These are phyloP conservation scores for Physella acuta DNA, from an alignment of 1,140 invertebrate species.

Conservation along the genomic window DNA sequence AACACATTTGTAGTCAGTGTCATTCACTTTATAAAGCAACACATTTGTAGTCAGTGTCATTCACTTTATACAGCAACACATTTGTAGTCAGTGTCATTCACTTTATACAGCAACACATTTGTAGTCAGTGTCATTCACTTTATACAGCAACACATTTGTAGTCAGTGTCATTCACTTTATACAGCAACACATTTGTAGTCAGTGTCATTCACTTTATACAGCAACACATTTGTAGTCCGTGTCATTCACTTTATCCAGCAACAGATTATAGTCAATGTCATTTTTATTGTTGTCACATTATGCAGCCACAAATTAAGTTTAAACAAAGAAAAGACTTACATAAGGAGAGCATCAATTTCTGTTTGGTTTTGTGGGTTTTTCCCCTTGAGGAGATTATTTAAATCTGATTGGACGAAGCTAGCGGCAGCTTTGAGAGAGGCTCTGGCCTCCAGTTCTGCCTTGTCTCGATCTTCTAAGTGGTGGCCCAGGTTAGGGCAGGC, in stretches of 20 bases:
- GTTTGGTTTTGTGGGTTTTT: conserved; percentile 39
- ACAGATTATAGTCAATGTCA: neutral
- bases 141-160: too few species aligned
- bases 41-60: too few species aligned
- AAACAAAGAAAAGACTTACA: conserved; percentile 29
- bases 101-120: too few species aligned
- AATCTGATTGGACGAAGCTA: conserved; percentile 36
- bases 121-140: too few species aligned
- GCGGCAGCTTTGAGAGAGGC: conserved; percentile 40
- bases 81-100: too few species aligned
- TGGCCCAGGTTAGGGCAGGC: too few species aligned
- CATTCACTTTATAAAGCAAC: too few species aligned
- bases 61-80: too few species aligned
- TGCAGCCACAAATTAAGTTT: neutral
- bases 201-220: neutral
- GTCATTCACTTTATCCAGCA: neutral
- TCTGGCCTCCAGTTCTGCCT: conserved; percentile 38
- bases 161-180: neutral
- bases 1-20: too few species aligned
- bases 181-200: neutral
- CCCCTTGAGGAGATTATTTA: conserved; percentile 34
- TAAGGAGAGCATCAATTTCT: conserved; percentile 36
- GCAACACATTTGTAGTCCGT: neutral
- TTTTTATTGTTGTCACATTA: neutral
- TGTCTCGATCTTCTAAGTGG: conserved; percentile 45